Percentiles rank a stretch among this genome's conserved stretches.
Conservation (phyloP, 2,113 vertebrate species). For the Onychorhynchus coronatus region DNA sequence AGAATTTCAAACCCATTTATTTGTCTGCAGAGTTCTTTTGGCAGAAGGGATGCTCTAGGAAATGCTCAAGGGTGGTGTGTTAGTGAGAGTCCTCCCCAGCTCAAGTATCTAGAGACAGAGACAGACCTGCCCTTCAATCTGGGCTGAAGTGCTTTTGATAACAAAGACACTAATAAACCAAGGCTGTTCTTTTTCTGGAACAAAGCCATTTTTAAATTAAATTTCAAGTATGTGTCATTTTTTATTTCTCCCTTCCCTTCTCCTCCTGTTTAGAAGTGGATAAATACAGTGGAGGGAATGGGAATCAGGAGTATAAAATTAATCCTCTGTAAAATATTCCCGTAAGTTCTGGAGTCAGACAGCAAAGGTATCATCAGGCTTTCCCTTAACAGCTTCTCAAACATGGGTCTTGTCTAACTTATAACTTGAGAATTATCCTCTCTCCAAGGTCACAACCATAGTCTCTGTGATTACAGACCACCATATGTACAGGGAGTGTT, state of each 20-base stretch:
- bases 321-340: neutral
- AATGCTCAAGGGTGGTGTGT: neutral
- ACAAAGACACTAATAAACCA: neutral
- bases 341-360: neutral
- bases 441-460: neutral
- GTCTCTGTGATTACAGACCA: accelerated
- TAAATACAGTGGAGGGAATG: neutral
- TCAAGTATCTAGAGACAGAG: neutral
- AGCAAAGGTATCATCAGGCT: neutral
- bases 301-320: neutral
- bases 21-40: neutral
- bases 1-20: neutral
- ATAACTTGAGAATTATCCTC: neutral
- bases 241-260: neutral
- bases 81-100: neutral
- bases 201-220: neutral
- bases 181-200: neutral
- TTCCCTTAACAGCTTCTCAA: neutral
- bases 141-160: neutral
- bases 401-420: neutral
- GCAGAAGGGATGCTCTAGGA: accelerated
- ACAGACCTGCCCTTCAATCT: neutral
- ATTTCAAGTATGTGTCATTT: neutral
- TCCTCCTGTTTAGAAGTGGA: neutral
- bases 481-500: neutral